Base-by-base conservation (phyloP, 2,888 invertebrate genomes). In the Ophion slaviceki region DNA sequence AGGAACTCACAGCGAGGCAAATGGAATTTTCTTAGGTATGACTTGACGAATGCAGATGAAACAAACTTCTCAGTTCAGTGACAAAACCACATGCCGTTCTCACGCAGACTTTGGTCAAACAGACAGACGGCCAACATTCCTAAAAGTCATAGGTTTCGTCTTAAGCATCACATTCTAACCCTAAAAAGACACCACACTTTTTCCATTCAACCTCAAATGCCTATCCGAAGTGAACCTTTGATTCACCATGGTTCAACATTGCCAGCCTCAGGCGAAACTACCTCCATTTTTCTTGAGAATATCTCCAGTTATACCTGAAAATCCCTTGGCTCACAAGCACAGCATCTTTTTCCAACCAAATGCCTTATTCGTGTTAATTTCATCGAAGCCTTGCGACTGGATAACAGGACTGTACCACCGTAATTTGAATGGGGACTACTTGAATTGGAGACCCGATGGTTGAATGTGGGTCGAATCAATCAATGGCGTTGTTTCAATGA, bases 151-250 rank as follows among this genome's bases (percentile, higher is more conserved):
- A 32, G 32, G 4, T 32, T 4, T 32, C 32, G 32, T 32, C 32
- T 32, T 32, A 2, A 32, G 4, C 32, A 32, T 32, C 3, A 32
- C 4, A 32, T 32, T 32, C 32, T 32, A 32, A 32, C 32, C 32
- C 3, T 32, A 32, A 32, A 32, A 32, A 32, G 32, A 32, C 32
- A 32, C 32, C 32, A 32, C 3, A 32, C 32, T 32, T 32, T 32
- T 32, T 4, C 32, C 4, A 32, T 32, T 32, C 4, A 2, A 32
- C 32, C 32, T 32, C 32, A 32, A 4, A 32, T 32, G 32, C 80
- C 71, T 78, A 80, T 78, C 75, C 83, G 77, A 70, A 83, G 83
- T 61, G 80, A 14, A 17, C 17, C 17, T 11, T 53, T 17, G 53
- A 84, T 80, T 80, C 76, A 75, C 40, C 28, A 57, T 53, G 53